phyloP scores from a whole-genome alignment of 2,797 vertebrate genomes.

The Neoniphon sammara region DNA sequence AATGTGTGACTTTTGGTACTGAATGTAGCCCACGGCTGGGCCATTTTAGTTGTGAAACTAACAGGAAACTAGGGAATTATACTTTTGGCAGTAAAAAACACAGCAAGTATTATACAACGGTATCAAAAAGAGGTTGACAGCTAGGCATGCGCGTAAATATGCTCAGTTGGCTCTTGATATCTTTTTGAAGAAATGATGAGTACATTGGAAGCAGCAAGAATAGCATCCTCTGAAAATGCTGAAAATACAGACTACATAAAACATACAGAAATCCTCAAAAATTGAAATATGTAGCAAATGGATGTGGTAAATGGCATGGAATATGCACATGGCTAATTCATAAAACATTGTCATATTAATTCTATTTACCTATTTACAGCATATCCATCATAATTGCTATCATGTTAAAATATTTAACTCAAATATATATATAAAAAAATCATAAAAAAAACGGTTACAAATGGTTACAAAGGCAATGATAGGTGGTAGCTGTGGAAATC shows the following conservation, averaged over 20 bases:
- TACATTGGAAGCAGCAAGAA: slow-evolving; percentile 75
- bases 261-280: slow-evolving; percentile 31
- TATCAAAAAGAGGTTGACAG: slow-evolving; percentile 7
- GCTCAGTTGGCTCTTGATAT: slow-evolving; percentile 42
- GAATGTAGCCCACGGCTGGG: slow-evolving; percentile 53
- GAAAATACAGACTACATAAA: slow-evolving; percentile 23
- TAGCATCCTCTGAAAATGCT: slow-evolving; percentile 63
- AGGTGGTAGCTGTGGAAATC: too few species aligned
- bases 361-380: slow-evolving; percentile 84
- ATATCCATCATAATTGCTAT: slow-evolving; percentile 75
- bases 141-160: slow-evolving; percentile 41
- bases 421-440: slow-evolving; percentile 57
- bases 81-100: slow-evolving; percentile 42
- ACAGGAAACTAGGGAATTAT: slow-evolving; percentile 66
- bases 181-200: slow-evolving; percentile 74
- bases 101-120: slow-evolving; percentile 6
- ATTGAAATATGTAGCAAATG: slow-evolving; percentile 69
- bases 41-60: slow-evolving; percentile 72
- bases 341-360: slow-evolving; percentile 79
- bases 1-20: slow-evolving; percentile 83
- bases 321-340: slow-evolving; percentile 44
- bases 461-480: too few species aligned
- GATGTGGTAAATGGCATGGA: slow-evolving; percentile 41
- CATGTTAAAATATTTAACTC: slow-evolving; percentile 71
- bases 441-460: slow-evolving; percentile 8